Evolutionary conservation across 2,888 invertebrate species (phyloP).

Genomic region (Melipona bicolor): DNA sequence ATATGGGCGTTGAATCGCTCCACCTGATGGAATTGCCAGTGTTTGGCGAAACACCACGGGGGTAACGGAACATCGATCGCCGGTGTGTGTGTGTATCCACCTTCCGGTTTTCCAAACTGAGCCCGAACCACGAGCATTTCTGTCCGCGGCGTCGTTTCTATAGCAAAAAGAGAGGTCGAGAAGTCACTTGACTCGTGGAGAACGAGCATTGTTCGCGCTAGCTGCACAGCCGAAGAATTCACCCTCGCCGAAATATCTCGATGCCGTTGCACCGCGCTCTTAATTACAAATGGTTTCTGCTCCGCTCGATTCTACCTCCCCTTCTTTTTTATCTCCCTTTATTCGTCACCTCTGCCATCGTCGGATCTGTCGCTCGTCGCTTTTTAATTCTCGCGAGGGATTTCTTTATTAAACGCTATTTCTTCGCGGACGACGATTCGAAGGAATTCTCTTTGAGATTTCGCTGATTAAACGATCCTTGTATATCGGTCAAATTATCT

Average conservation of each 20-base stretch:
- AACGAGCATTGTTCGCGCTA: conserved; percentile 61
- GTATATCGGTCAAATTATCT: background rate
- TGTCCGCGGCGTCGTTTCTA: conserved; percentile 42
- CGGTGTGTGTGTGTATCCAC: conserved; percentile 26
- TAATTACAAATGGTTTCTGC: conserved; percentile 54
- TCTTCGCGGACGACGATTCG: background rate
- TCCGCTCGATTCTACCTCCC: background rate
- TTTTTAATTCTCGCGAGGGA: background rate
- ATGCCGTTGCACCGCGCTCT: conserved; percentile 48
- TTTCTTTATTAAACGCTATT: background rate
- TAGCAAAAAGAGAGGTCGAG: conserved; percentile 62
- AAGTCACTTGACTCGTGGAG: conserved; percentile 64
- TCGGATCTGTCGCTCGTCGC: background rate
- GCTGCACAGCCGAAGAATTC: conserved; percentile 36
- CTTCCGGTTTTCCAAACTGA: conserved; percentile 53
- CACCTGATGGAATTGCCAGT: conserved; percentile 4
- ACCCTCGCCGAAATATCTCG: conserved; percentile 53
- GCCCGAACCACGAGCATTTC: conserved; percentile 52
- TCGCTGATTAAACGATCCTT: background rate
- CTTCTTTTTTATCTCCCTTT: too few relatives aligned
- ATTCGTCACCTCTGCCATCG: background rate
- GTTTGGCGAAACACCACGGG: conserved; percentile 13
- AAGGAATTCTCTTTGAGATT: background rate
- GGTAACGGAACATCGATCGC: conserved; percentile 49
- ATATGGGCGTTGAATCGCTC: conserved; percentile 1